These are phyloP conservation scores for Lanistes nyassanus DNA, from an alignment of 1,140 invertebrate genomes.

Conservation along the genomic window DNA sequence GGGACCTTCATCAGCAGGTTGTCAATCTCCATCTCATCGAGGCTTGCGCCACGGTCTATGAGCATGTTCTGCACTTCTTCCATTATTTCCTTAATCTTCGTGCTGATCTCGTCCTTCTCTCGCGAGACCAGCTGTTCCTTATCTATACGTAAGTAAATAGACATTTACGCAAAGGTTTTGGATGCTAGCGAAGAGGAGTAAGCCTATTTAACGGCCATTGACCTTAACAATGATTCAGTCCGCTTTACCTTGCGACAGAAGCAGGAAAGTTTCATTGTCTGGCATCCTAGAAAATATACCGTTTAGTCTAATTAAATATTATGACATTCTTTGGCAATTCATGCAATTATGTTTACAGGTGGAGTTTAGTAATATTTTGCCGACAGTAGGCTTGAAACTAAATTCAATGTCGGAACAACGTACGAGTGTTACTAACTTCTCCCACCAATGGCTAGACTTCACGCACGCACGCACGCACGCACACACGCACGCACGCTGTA, in stretches of 20 bases:
- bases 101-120: conserved; percentile 9
- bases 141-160: background rate
- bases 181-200: no score
- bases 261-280: no score
- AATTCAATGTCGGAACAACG: background rate
- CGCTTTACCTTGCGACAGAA: no score
- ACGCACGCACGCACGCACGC: background rate
- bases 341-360: background rate
- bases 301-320: background rate
- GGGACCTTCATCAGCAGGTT: conserved; percentile 10
- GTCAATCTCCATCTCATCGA: background rate
- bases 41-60: background rate
- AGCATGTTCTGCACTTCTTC: background rate
- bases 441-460: background rate
- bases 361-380: no score
- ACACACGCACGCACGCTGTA: background rate
- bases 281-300: background rate
- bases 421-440: background rate
- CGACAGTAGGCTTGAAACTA: background rate
- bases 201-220: no score
- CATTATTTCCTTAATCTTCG: background rate
- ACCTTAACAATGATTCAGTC: no score
- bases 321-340: background rate
- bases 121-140: background rate
- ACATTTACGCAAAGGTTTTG: background rate